Base-by-base conservation (phyloP, 1,140 invertebrate genomes). In the Drosophila fuyamai region DNA sequence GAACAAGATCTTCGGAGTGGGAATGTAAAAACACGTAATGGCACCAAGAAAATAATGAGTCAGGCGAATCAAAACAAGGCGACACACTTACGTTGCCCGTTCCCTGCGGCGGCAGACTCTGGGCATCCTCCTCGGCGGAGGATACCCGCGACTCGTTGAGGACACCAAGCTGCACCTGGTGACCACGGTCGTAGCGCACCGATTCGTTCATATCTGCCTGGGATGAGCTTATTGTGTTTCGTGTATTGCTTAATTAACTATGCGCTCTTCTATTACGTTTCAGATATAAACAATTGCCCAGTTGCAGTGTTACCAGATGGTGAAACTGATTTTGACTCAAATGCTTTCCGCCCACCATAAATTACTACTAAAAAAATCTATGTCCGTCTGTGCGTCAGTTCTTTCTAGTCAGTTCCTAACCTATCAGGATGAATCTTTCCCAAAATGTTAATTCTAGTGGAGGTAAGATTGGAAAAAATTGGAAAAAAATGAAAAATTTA, bases 1-100 rank as follows among this genome's bases (percentile, higher is more conserved):
- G 81, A 94, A 95, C 6, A 95, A 79, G 51, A 95, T 93, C 94
- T 94, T 27, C 0, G n/a, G 16, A 58, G 1, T 6, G n/a, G 12
- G 23, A 7, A 13, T 2, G 12, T 3, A 13, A 46, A 46, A 54
- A 46, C 51, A 44, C 40, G 14, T 8, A 60, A 60, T 66, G 40
- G 7, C 12, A 32, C 10, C 23, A 38, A 38, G 10, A 66, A 66
- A 60, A 27, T 35, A 48, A 63, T 88, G 83, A 89, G 84, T 88
- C 83, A 88, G 78, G 35, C n/a, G n/a, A 51, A 38, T 10, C 9
- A n/a, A 46, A 54, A 29, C 40, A 46, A 55, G 61, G 50, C 46
- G 3, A 16, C 41, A 50, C 62, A 78, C 85, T 81, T 90, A 89
- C 85, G 50, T 81, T 81, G 6, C 81, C 85, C 41, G 59, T 79